These are phyloP conservation scores for Semotilus atromaculatus DNA, from an alignment of 2,797 vertebrate genomes.

Conservation along the genomic window DNA sequence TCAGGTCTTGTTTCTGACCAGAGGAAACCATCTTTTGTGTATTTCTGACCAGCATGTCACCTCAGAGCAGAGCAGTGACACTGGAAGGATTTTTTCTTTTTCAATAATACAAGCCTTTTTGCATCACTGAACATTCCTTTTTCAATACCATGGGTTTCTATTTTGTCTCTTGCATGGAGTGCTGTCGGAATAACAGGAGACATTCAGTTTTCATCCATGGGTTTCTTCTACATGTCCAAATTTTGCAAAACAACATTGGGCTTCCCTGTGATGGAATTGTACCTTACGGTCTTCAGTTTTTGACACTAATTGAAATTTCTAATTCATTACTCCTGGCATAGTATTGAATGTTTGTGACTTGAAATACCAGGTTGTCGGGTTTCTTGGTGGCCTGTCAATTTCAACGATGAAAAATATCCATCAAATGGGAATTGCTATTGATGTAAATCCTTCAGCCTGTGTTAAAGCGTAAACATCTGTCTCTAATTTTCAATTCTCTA, in stretches of 20 bases:
- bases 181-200: not conserved
- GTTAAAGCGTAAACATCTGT: slow-evolving; percentile 49
- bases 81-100: not conserved
- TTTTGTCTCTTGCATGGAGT: not conserved
- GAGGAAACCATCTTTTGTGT: not conserved
- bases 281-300: not conserved
- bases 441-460: slow-evolving; percentile 55
- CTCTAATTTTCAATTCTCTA: slow-evolving; percentile 50
- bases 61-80: not conserved
- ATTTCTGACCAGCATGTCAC: not conserved
- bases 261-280: not conserved
- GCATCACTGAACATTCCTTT: not conserved
- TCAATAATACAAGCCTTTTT: not conserved
- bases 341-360: slow-evolving; percentile 42
- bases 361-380: slow-evolving; percentile 35
- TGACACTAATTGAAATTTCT: slow-evolving; percentile 3
- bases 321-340: slow-evolving; percentile 31
- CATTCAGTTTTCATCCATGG: not conserved
- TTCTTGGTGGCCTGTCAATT: slow-evolving; percentile 52
- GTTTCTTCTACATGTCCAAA: not conserved
- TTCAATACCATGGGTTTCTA: not conserved
- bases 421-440: slow-evolving; percentile 56
- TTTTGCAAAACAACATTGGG: not conserved
- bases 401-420: slow-evolving; percentile 53
- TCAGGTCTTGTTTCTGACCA: not conserved